Conservation (phyloP, 2,113 vertebrate genomes). For the Taurulus bubalis region DNA sequence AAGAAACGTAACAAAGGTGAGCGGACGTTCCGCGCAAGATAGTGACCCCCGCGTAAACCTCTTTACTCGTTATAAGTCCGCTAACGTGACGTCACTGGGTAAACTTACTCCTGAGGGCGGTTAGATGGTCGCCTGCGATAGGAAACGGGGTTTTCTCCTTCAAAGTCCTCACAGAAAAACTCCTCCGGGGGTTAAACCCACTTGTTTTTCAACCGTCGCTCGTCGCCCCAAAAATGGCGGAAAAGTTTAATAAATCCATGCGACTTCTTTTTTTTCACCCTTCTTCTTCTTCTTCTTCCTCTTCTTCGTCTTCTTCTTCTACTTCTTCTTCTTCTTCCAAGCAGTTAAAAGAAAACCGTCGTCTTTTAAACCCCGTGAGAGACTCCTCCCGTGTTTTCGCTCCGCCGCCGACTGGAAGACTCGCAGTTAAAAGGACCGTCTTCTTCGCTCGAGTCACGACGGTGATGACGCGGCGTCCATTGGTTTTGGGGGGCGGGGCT, state of each 20-base stretch:
- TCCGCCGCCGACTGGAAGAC: neutral
- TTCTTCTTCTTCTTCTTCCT: neutral
- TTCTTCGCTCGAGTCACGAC: neutral
- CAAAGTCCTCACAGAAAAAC: neutral
- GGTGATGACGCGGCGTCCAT: neutral
- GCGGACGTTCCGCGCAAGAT: too few relatives aligned
- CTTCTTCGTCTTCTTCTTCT: neutral
- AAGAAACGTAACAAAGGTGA: too few relatives aligned
- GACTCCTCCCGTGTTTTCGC: neutral
- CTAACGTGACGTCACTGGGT: neutral
- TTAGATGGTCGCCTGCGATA: neutral
- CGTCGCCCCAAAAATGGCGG: neutral
- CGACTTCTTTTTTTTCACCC: neutral
- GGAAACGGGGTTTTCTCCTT: neutral
- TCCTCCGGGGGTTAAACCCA: slow-evolving; percentile 16
- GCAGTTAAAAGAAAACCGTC: neutral
- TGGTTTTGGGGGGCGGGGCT: too few relatives aligned
- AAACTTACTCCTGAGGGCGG: neutral
- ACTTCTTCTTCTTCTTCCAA: neutral
- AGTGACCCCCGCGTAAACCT: too few relatives aligned
- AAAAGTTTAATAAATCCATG: slow-evolving; percentile 54
- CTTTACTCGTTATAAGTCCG: neutral
- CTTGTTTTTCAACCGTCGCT: slow-evolving; percentile 7
- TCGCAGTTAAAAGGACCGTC: neutral
- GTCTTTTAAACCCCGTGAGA: neutral